Base-by-base conservation (phyloP, 2,888 invertebrate species). In the Scaptodrosophila latifasciaeformis region DNA sequence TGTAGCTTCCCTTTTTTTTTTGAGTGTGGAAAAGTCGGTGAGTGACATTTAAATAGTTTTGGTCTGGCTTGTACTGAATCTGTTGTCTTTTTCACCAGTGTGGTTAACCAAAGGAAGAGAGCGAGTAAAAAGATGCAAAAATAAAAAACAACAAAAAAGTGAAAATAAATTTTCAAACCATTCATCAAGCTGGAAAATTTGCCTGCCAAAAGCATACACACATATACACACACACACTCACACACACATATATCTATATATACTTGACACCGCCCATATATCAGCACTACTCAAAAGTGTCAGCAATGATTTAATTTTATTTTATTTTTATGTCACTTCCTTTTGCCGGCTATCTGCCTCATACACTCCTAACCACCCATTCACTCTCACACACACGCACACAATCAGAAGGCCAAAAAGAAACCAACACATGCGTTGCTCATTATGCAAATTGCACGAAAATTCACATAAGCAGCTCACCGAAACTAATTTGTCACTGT, bases 401-500 rank as follows among this genome's bases (percentile, higher is more conserved):
- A 2, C 37, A 43, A 3, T 7, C 29, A 18, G 13, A 37, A 50
- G 29, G 59, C n/a, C n/a, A n/a, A n/a, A n/a, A n/a, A n/a, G n/a
- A n/a, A n/a, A n/a, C n/a, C n/a, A n/a, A 9, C 37, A 9, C 37
- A 37, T 17, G 17, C 10, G 48, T 45, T 54, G 63, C 65, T 76
- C 79, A 76, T 81, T 76, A 81, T 78, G 79, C 68, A 76, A 81
- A 78, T 81, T 78, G 69, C 76, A 68, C 42, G 61, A 59, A 69
- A 80, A 77, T 72, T 69, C 72, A 69, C 77, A 78, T 76, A 78
- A 76, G 75, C 71, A 78, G 81, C 79, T 75, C 68, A 63, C 70
- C 81, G 78, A 68, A 76, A 78, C 75, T 78, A 78, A 76, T 76
- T 76, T 76, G 75, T 76, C 81, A 76, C 79, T 81, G 75, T 76